Conservation (phyloP, 2,888 invertebrate species). For the Caenorhabditis uteleia region DNA sequence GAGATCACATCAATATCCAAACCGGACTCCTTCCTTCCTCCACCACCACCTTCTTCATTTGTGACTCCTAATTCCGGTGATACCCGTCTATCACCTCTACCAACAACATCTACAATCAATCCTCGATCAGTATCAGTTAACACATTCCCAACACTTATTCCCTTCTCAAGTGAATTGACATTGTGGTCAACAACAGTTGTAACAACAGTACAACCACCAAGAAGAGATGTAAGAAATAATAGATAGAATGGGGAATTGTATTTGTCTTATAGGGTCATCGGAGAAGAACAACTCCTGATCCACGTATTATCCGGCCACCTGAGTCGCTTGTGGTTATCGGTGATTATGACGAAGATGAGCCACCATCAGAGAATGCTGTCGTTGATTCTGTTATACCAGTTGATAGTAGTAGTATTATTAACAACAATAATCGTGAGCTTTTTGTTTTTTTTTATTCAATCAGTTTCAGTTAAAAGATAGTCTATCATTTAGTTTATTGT, state of each 20-base stretch:
- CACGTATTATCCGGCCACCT: slow-evolving; percentile 54
- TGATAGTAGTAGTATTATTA: too few relatives aligned
- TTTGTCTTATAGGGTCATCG: too few relatives aligned
- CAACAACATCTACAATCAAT: neutral
- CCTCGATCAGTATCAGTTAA: too few relatives aligned
- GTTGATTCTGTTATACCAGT: slow-evolving; percentile 20
- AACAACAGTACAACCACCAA: neutral
- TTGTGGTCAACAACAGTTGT: slow-evolving; percentile 18
- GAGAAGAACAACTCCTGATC: slow-evolving; percentile 51
- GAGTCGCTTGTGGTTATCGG: slow-evolving; percentile 49
- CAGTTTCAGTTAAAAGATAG: too few relatives aligned
- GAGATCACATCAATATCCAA: neutral
- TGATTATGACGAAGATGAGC: slow-evolving; percentile 48
- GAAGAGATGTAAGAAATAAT: slow-evolving; percentile 12
- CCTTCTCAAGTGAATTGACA: slow-evolving; percentile 20
- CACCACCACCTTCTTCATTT: neutral
- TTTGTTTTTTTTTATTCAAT: too few relatives aligned
- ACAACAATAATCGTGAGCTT: too few relatives aligned
- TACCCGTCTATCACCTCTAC: neutral
- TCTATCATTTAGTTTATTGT: too few relatives aligned
- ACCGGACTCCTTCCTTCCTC: neutral
- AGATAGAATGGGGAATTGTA: too few relatives aligned
- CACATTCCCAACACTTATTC: slow-evolving; percentile 40
- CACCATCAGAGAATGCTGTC: slow-evolving; percentile 22
- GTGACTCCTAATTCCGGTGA: neutral